These are phyloP conservation scores for Eidolon dupreanum DNA, from an alignment of 2,797 vertebrate genomes.

Conservation along the genomic window DNA sequence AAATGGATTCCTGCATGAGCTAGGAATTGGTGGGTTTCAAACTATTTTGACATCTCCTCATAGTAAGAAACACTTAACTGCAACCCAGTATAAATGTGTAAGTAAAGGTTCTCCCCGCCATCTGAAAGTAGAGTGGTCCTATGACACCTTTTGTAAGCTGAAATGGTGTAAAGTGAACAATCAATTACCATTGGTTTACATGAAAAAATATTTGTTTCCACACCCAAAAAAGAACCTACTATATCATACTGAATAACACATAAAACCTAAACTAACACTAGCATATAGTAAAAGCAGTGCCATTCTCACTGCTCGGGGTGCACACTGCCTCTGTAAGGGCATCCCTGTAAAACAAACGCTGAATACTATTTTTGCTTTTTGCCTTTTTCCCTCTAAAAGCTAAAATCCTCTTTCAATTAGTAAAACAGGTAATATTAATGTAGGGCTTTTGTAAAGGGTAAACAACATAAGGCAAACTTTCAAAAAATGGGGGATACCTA, in stretches of 20 bases:
- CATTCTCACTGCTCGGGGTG: neutral
- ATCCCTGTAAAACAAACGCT: neutral
- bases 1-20: neutral
- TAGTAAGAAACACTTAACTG: neutral
- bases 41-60: neutral
- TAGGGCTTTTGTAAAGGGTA: neutral
- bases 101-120: neutral
- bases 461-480: neutral
- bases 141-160: neutral
- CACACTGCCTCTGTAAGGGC: neutral
- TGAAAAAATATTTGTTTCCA: neutral
- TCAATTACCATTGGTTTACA: neutral
- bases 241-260: neutral
- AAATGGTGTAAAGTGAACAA: neutral
- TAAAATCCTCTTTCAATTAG: neutral
- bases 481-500: neutral
- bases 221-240: neutral
- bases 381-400: neutral
- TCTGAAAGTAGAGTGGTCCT: neutral
- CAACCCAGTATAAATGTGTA: neutral
- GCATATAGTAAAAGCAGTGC: neutral
- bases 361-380: neutral
- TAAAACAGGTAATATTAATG: neutral
- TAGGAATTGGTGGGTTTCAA: neutral
- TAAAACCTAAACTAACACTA: neutral